Evolutionary conservation across 2,113 vertebrate species (phyloP).

Genomic region (Ceyx cyanopectus): DNA sequence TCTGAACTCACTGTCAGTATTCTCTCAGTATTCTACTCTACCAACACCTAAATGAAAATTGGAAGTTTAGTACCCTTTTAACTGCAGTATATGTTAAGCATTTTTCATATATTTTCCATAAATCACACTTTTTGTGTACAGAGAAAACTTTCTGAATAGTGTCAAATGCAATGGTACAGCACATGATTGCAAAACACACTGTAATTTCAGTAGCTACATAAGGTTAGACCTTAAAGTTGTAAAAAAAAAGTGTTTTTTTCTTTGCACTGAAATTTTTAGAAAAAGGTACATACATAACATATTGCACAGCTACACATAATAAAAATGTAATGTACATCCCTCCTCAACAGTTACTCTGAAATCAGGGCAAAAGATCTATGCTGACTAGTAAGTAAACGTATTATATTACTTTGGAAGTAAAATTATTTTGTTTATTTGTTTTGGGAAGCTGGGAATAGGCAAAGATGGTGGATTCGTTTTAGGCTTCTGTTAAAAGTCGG

Average conservation of each 20-base stretch:
- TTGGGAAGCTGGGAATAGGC: background rate
- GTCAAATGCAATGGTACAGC: background rate
- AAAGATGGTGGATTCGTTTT: slow-evolving; percentile 23
- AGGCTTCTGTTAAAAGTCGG: slow-evolving; percentile 8
- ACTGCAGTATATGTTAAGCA: background rate
- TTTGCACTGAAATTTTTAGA: background rate
- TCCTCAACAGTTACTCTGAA: background rate
- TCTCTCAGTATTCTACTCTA: background rate
- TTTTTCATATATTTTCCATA: background rate
- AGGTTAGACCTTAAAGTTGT: background rate
- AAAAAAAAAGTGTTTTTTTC: background rate
- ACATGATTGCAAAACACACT: background rate
- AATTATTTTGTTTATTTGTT: slow-evolving; percentile 27
- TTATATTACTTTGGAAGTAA: background rate
- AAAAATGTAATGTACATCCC: background rate
- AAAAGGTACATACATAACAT: background rate
- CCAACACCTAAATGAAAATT: background rate
- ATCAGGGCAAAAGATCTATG: background rate
- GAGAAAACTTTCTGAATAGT: background rate
- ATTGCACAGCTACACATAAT: background rate
- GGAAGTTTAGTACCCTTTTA: background rate
- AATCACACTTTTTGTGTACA: background rate
- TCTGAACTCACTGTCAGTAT: background rate
- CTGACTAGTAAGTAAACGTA: background rate
- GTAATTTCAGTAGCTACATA: background rate